Conservation (phyloP, 2,113 vertebrate genomes). For the Thamnophis sirtalis region DNA sequence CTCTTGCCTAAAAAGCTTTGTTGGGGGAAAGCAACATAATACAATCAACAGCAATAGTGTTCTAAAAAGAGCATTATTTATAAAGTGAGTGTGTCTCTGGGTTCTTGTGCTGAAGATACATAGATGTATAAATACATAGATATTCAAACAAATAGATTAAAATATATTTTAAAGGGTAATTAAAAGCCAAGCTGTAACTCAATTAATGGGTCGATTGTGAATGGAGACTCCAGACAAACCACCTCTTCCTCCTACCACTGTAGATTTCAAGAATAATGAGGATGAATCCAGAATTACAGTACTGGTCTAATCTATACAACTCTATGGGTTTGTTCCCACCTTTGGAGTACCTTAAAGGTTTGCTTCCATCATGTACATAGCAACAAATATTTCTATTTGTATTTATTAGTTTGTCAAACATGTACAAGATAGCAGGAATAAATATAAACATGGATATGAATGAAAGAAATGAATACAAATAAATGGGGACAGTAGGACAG, state of each 20-base stretch:
- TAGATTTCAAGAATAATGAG: neutral
- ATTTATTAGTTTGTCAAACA: no score
- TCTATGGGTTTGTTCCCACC: neutral
- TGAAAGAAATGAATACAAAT: no score
- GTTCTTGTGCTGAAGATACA: neutral
- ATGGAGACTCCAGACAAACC: neutral
- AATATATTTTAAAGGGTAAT: neutral
- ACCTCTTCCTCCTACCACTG: neutral
- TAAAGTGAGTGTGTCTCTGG: neutral
- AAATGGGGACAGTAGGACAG: no score
- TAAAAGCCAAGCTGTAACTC: neutral
- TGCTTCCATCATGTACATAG: neutral
- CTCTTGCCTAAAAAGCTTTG: neutral
- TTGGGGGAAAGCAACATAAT: neutral
- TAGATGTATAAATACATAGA: neutral
- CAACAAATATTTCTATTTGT: no score
- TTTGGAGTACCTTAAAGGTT: neutral
- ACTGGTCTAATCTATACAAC: no score
- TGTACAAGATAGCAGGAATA: no score
- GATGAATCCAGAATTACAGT: neutral
- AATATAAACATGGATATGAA: no score
- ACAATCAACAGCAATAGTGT: neutral
- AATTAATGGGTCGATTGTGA: neutral
- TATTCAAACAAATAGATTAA: neutral
- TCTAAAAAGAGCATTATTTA: neutral